A percentile compares a stretch with the other conserved stretches of the same genome.
phyloP scores from a whole-genome alignment of 2,113 vertebrate species.

The Dolichotis patagonum region DNA sequence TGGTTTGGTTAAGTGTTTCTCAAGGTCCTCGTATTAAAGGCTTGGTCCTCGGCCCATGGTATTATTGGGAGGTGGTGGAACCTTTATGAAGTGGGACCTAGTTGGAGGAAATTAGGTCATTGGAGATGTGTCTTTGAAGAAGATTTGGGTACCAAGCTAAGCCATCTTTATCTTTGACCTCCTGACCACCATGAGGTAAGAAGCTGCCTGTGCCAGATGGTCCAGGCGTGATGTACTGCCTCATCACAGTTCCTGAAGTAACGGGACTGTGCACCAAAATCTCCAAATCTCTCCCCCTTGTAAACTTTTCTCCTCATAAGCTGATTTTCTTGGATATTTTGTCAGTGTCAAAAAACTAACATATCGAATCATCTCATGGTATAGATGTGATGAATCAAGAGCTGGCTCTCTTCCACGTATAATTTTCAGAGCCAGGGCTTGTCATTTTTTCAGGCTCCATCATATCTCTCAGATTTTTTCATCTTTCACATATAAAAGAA shows the following conservation, averaged over 20 bases:
- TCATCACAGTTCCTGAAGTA: neutral
- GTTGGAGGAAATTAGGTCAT: neutral
- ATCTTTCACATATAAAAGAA: neutral
- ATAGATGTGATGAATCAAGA: neutral
- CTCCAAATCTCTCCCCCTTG: neutral
- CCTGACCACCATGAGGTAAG: neutral
- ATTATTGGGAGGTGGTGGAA: neutral
- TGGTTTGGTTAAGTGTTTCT: neutral
- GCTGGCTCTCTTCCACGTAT: too few relatives aligned
- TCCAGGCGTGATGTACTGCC: neutral
- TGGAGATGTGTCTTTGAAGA: neutral
- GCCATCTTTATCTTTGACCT: neutral
- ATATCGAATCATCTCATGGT: neutral
- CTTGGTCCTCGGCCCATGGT: too few relatives aligned
- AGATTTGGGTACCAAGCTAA: accelerated
- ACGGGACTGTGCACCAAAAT: neutral
- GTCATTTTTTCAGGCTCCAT: neutral
- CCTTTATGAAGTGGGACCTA: neutral
- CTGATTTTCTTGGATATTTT: neutral
- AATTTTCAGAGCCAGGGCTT: neutral
- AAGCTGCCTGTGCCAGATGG: neutral
- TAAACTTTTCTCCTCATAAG: neutral
- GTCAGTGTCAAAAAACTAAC: neutral
- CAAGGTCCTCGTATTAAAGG: neutral
- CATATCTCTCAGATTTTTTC: neutral